Base-by-base conservation (phyloP, 2,888 invertebrate genomes). In the Clepsis dumicolana region DNA sequence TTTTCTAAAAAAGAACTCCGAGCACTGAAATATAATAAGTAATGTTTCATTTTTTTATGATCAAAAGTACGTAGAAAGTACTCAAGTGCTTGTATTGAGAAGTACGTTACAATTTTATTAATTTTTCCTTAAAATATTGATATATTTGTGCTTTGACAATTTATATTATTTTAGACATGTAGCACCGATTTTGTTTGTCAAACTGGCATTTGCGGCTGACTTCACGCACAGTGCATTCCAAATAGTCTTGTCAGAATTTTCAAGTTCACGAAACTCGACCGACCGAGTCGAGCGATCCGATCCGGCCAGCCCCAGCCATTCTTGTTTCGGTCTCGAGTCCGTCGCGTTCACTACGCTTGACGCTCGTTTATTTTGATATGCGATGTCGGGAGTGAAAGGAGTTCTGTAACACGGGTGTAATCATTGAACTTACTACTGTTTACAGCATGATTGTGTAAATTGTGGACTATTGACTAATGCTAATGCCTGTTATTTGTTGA, bases 361-460 rank as follows among this genome's bases (percentile, higher is more conserved):
- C 85, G 78, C 79, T 77, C 75, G 78, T 83, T 80, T 85, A 83
- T 87, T 78, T 82, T 84, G 81, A 82, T 77, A 80, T 81, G 83
- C 78, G 77, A 74, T 73, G 80, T 80, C 81, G 79, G 77, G 78
- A 86, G 86, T 90, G 88, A 89, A 87, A 84, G 83, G 82, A 80
- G 74, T 73, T 78, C 73, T 75, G 59, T 70, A 64, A 70, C 63
- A 65, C 64, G 48, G 57, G 62, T 64, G 64, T 63, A 73, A 72
- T 69, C 71, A 65, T 71, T 63, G 68, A 71, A 66, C 73, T 70
- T 67, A 67, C 59, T 70, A 67, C 59, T 70, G 73, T 70, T 65
- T 73, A 77, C 84, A 90, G 82, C 77, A 91, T 92, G 91, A 83
- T 75, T 85, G 73, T 84, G 80, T 83, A 87, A 78, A 80, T 77